phyloP scores from a whole-genome alignment of 2,888 invertebrate species.

The Bellardia bayeri region DNA sequence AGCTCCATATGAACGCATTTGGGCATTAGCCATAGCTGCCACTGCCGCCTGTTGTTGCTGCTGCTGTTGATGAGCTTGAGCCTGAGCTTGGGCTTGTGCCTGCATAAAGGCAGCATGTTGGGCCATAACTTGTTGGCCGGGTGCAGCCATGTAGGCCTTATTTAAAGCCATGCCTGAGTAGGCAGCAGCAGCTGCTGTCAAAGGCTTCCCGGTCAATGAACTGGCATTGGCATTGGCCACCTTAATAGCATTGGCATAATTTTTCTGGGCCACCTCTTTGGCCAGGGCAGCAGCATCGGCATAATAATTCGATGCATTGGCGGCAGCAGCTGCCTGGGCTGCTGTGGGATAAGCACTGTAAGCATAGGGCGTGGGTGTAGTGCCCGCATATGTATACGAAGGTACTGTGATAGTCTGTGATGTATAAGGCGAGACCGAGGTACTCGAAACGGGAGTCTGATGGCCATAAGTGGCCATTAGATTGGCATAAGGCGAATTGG shows the following conservation, averaged over 20 bases:
- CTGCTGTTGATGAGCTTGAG: constrained; percentile 73
- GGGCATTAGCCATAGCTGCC: constrained; percentile 76
- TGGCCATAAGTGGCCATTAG: constrained; percentile 66
- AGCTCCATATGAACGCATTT: constrained; percentile 73
- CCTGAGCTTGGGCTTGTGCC: constrained; percentile 70
- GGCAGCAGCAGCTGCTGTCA: constrained; percentile 85
- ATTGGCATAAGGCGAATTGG: constrained; percentile 67
- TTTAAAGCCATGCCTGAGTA: constrained; percentile 90
- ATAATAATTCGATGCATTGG: constrained; percentile 72
- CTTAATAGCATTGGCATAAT: constrained; percentile 91
- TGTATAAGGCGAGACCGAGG: constrained; percentile 68
- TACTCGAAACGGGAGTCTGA: constrained; percentile 65
- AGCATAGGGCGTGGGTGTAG: constrained; percentile 61
- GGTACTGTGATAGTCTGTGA: constrained; percentile 73
- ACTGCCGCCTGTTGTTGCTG: constrained; percentile 76
- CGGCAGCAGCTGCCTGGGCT: constrained; percentile 49
- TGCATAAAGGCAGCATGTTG: constrained; percentile 75
- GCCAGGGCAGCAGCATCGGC: constrained; percentile 89
- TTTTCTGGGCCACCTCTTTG: constrained; percentile 93
- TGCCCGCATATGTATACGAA: constrained; percentile 62
- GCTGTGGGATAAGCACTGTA: constrained; percentile 75
- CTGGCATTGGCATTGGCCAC: constrained; percentile 84
- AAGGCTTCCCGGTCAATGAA: constrained; percentile 84
- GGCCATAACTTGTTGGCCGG: constrained; percentile 71
- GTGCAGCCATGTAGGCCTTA: constrained; percentile 82